These are phyloP conservation scores for Nomada fucata DNA, from an alignment of 2,888 invertebrate species.

Conservation along the genomic window DNA sequence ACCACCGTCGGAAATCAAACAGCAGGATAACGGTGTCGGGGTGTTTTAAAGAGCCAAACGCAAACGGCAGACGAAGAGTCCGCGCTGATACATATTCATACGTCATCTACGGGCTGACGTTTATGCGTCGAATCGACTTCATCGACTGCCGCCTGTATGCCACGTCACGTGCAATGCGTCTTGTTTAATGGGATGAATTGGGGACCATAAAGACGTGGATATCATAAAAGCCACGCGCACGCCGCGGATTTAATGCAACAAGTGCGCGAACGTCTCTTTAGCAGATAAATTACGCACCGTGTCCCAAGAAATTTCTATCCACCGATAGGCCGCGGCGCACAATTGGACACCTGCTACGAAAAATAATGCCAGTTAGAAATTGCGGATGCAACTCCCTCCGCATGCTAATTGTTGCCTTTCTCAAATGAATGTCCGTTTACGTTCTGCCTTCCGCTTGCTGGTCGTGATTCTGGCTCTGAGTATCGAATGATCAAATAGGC, in stretches of 20 bases:
- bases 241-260: constrained; percentile 48
- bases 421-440: not conserved
- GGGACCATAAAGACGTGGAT: constrained; percentile 44
- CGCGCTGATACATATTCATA: constrained; percentile 55
- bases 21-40: constrained; percentile 1
- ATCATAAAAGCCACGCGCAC: constrained; percentile 37
- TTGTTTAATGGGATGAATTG: constrained; percentile 44
- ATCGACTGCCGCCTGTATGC: constrained; percentile 30
- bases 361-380: constrained; percentile 19
- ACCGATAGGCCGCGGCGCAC: constrained; percentile 3
- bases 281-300: constrained; percentile 39
- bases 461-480: no score
- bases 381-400: not conserved
- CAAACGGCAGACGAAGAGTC: constrained; percentile 43
- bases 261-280: constrained; percentile 59
- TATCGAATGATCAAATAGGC: no score
- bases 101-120: constrained; percentile 42
- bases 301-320: constrained; percentile 36
- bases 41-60: constrained; percentile 14
- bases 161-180: constrained; percentile 32
- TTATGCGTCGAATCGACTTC: constrained; percentile 57
- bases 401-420: not conserved
- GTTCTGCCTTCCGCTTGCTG: not conserved
- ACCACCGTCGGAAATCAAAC: constrained; percentile 6
- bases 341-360: constrained; percentile 15